Evolutionary conservation across 2,888 invertebrate genomes (phyloP), one percentile per base, ranked within the genome.

Genomic region (Acleris sparsana): DNA sequence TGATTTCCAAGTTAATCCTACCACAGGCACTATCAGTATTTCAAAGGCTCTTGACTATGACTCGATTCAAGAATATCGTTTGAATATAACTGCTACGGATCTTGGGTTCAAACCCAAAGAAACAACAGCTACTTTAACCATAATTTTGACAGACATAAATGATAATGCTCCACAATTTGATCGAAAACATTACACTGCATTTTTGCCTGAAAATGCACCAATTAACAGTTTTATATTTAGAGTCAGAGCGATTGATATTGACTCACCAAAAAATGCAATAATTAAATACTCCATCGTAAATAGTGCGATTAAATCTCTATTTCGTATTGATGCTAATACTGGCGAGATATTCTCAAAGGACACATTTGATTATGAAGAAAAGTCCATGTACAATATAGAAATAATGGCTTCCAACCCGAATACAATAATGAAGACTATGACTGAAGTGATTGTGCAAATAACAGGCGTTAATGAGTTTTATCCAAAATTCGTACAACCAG

Each of bases 111-210:
- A 96, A 72, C 94, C 96, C 0, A 95, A 94, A 73, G 94, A 94
- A 77, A 94, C 97, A 0, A 95, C 96, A 5, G 97, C 97, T 0
- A 96, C 96, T 74, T 89, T 98, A 7, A 97, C 96, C 0, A 96
- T 99, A 0, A 96, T 96, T 61, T 93, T 99, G 1, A 97, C 97
- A 0, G 99, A 99, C 81, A 97, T 98, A 46, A 99, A 98, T 80
- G 98, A 99, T 79, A 98, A 99, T 84, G 95, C 97, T 11, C 99
- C 99, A 0, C 90, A 93, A 16, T 99, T 99, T 80, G 96, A 96
- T 83, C 95, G 96, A 80, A 93, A 94, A 0, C 87, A 93, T 59
- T 98, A 96, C 80, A 94, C 96, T 74, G 97, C 97, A 0, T 96
- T 94, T 79, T 88, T 99, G 52, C 94, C 95, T 0, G 98, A 99